Conservation (phyloP, 2,797 vertebrate genomes). For the Fringilla coelebs region DNA sequence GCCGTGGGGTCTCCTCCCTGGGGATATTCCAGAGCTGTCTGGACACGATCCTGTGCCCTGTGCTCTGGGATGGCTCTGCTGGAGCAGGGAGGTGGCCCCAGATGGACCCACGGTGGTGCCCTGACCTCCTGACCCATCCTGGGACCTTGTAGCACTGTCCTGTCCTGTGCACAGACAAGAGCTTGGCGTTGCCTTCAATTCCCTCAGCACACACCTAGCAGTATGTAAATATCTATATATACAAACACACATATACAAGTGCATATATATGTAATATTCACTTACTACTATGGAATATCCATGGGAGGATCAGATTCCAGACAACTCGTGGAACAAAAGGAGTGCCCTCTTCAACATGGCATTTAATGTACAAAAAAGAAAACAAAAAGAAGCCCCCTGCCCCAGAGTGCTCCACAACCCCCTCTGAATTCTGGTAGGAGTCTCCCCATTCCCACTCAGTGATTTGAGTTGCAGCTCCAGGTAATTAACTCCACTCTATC, state of each 20-base stretch:
- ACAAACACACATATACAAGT: accelerated
- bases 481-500: neutral
- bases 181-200: neutral
- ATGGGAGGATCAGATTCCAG: neutral
- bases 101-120: too few species aligned
- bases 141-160: accelerated
- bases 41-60: neutral
- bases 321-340: neutral
- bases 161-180: neutral
- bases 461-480: neutral
- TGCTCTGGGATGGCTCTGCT: neutral
- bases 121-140: neutral
- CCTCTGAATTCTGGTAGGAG: neutral
- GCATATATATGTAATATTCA: neutral
- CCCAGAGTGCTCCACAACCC: neutral
- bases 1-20: neutral
- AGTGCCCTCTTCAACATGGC: accelerated
- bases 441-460: neutral
- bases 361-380: neutral
- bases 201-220: neutral
- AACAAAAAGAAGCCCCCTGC: neutral
- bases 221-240: accelerated
- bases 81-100: neutral
- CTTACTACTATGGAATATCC: accelerated
- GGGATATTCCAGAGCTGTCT: neutral